Evolutionary conservation across 2,113 vertebrate species (phyloP).

Genomic region (Hepsetus odoe): DNA sequence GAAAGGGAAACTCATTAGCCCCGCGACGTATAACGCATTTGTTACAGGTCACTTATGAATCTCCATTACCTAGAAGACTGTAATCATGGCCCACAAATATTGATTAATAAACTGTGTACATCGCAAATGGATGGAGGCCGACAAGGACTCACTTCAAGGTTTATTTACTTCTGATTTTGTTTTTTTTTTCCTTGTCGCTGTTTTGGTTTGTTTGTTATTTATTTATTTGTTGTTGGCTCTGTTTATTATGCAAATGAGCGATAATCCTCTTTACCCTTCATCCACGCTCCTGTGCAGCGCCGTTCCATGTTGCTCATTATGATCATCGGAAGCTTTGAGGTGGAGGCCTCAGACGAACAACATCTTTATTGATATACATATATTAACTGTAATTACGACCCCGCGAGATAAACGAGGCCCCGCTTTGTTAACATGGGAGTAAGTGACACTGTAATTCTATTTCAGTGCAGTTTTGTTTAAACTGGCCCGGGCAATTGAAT

Average conservation of each 20-base stretch:
- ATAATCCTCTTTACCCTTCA: slow-evolving; percentile 71
- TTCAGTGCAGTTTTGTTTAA: not conserved
- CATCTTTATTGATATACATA: not conserved
- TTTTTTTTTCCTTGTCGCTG: too few species aligned
- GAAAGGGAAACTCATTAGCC: slow-evolving; percentile 86
- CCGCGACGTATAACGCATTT: slow-evolving; percentile 79
- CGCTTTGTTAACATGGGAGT: slow-evolving; percentile 14
- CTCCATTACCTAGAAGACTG: slow-evolving; percentile 87
- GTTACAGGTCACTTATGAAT: slow-evolving; percentile 93
- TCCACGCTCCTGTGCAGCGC: slow-evolving; percentile 51
- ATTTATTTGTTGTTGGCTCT: slow-evolving; percentile 66
- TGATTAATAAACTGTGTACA: slow-evolving; percentile 91
- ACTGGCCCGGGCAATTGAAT: not conserved
- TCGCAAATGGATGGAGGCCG: slow-evolving; percentile 77
- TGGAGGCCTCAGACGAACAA: slow-evolving; percentile 42
- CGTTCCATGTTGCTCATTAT: slow-evolving; percentile 51
- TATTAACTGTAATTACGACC: slow-evolving; percentile 17
- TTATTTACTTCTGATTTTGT: slow-evolving; percentile 67
- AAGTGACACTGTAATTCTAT: slow-evolving; percentile 27
- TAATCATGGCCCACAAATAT: slow-evolving; percentile 91
- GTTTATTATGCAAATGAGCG: slow-evolving; percentile 70
- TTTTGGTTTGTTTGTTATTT: slow-evolving; percentile 63
- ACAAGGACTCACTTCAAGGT: slow-evolving; percentile 73
- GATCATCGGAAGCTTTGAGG: slow-evolving; percentile 58
- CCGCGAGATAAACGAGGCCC: slow-evolving; percentile 27